Base-by-base conservation (phyloP, 2,888 invertebrate species). In the Drosophila buzzatii region DNA sequence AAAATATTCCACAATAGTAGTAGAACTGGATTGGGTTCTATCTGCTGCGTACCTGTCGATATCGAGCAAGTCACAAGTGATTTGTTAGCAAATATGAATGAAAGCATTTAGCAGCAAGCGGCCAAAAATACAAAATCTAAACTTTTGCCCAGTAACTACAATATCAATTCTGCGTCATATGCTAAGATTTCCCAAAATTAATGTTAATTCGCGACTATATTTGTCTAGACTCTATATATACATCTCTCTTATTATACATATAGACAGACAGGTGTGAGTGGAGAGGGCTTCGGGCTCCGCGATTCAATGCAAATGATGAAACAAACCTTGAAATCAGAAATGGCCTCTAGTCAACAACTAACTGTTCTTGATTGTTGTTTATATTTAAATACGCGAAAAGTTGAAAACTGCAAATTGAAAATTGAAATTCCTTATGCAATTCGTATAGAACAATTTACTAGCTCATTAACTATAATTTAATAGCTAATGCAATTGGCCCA, bases 221-320 rank as follows among this genome's bases (percentile, higher is more conserved):
- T 68, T 59, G 84, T 81, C 77, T 83, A 81, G 73, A 73, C 62
- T 73, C 71, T 20, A 33, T 12, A 33, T 44, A 16, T 35, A 61
- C 67, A 53, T 35, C 51, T 4, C 23, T 23, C 23, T 23, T 6
- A 6, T 6, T 35, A 47, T 67, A 53, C 61, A 51, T 39, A 56
- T 39, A 0, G 14, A 14, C 27, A n/a, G 16, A 8, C 14, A 39
- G 14, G 7, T 37, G 16, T 45, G 18, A 16, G 10, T 51, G n/a
- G 41, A 31, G 49, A 35, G 41, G 47, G 49, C 44, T 57, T 51
- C 18, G 47, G 41, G 6, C 27, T 27, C 6, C 27, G 62, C 58
- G 33, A 84, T 84, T 84, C 76, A 83, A 84, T 89, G 84, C 87
- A 89, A 85, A 85, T 89, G 64, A 64, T 67, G 57, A 71, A 68